Conservation (phyloP, 2,888 invertebrate species). For the Archaeoteleia sp. region DNA sequence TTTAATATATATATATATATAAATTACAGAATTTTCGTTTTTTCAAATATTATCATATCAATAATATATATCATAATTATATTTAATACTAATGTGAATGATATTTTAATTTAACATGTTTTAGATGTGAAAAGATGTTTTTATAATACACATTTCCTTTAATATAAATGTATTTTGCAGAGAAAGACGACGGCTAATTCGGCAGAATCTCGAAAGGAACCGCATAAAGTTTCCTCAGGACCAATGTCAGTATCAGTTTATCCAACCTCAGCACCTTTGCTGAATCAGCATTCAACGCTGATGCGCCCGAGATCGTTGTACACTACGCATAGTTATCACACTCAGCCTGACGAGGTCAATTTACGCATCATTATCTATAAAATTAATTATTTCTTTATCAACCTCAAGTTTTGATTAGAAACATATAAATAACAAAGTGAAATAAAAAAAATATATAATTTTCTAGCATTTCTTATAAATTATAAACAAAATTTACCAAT, state of each 20-base stretch:
- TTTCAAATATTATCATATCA: too few relatives aligned
- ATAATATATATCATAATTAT: too few relatives aligned
- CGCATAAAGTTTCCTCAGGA: slow-evolving; percentile 56
- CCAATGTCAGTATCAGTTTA: slow-evolving; percentile 55
- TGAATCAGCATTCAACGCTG: slow-evolving; percentile 64
- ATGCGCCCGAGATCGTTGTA: slow-evolving; percentile 82
- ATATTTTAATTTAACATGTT: slow-evolving; percentile 3
- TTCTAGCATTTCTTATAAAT: too few relatives aligned
- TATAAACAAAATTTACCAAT: too few relatives aligned
- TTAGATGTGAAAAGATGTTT: background rate
- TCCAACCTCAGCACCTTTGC: slow-evolving; percentile 53
- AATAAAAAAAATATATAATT: background rate
- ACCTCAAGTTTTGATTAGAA: too few relatives aligned
- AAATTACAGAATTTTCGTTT: too few relatives aligned
- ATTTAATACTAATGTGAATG: too few relatives aligned
- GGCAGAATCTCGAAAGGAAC: slow-evolving; percentile 62
- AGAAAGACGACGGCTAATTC: slow-evolving; percentile 61
- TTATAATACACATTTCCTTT: background rate
- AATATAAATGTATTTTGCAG: slow-evolving; percentile 30
- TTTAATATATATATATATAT: too few relatives aligned
- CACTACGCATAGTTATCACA: slow-evolving; percentile 80
- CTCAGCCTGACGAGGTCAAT: slow-evolving; percentile 64
- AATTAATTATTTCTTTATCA: too few relatives aligned
- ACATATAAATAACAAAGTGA: too few relatives aligned
- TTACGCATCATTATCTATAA: slow-evolving; percentile 61